A percentile compares a stretch with the other conserved stretches of the same genome.
phyloP scores from a whole-genome alignment of 2,888 invertebrate species.

The Acleris sparsana region DNA sequence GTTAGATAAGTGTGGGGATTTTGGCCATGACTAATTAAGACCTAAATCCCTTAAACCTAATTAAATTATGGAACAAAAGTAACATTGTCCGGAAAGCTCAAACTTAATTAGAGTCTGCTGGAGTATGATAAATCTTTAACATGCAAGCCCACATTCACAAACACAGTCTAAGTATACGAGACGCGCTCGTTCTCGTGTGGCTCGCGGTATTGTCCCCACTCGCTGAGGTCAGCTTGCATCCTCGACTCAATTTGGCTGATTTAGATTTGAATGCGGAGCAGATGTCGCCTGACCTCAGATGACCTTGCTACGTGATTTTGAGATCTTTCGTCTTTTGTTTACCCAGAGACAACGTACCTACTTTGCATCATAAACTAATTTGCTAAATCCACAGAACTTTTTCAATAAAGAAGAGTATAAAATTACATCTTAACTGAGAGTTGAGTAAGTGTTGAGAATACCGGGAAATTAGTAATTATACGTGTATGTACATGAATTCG shows the following conservation, averaged over 20 bases:
- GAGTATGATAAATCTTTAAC: not conserved
- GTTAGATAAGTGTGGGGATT: conserved; percentile 7
- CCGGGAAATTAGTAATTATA: no score
- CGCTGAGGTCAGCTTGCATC: conserved; percentile 7
- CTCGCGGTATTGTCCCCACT: no score
- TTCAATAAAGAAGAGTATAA: no score
- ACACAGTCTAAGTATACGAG: no score
- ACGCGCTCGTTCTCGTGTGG: not conserved
- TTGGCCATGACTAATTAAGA: not conserved
- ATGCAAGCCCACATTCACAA: no score
- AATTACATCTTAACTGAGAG: no score
- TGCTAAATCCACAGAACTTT: no score
- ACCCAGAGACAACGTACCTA: not conserved
- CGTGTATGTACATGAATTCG: no score
- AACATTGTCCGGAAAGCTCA: not conserved
- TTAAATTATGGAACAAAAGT: not conserved
- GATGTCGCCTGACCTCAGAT: conserved; percentile 8
- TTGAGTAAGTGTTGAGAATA: no score
- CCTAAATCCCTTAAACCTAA: not conserved
- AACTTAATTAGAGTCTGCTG: not conserved
- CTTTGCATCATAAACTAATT: no score
- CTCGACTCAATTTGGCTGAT: conserved; percentile 6
- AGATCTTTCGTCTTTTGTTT: conserved; percentile 2
- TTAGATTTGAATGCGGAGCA: conserved; percentile 15
- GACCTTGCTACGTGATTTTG: conserved; percentile 16